Base-by-base conservation (phyloP, 2,113 vertebrate genomes). In the Malurus melanocephalus region DNA sequence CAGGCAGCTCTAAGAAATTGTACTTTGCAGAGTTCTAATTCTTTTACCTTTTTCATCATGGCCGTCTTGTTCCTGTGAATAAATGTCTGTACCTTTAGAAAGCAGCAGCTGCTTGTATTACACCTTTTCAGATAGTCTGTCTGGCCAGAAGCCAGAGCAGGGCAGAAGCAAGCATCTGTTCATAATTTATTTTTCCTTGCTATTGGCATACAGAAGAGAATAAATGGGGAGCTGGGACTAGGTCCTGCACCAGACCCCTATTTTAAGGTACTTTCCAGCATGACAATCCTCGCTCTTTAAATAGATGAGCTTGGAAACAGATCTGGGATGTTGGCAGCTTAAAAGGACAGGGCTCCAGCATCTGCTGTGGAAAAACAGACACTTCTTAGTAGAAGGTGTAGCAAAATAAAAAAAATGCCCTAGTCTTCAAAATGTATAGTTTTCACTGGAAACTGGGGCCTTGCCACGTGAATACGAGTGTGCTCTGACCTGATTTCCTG, bases 401-500 rank as follows among this genome's bases (percentile, higher is more conserved):
- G 48, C 19, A 64, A 90, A 76, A n/a, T 43, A 22, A 22, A 85
- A 91, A 91, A 84, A 86, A 61, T 33, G 56, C 19, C 13, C 15
- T 85, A 32, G 33, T 51, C 72, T 77, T 87, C 64, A 85, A 93
- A 92, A 53, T 27, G 9, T 38, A 30, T 15, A 52, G 8, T 67
- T 91, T 91, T 68, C 30, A 73, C 80, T 68, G 59, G 46, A 91
- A 88, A 45, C 33, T 65, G 11, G 64, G 73, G 52, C 38, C 20
- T 52, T 80, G 53, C 56, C 33, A 23, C 3, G 10, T 75, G 77
- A 80, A 35, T 28, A 18, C 1, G 10, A 72, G 55, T 0, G 1
- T 10, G 27, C 69, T 83, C 62, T 93, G 92, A 81, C 80, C 90
- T 81, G 43, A 87, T 91, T 93, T 93, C 43, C 55, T 32, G 26